Evolutionary conservation across 2,888 invertebrate genomes (phyloP).

Genomic region (Patella caerulea): DNA sequence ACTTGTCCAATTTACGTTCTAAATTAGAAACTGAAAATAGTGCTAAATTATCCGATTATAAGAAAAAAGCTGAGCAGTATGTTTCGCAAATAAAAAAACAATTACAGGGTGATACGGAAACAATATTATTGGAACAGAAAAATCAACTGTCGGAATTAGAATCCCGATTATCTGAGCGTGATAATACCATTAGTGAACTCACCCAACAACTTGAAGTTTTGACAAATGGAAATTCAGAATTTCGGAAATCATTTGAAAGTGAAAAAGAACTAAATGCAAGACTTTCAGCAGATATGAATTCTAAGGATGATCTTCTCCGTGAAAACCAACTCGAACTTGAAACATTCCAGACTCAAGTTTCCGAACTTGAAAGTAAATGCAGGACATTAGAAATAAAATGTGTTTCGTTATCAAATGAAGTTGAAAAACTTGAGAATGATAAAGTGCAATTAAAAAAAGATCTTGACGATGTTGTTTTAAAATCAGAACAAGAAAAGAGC

Average conservation of each 20-base stretch:
- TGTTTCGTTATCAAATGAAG: constrained; percentile 16
- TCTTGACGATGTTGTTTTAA: constrained; percentile 20
- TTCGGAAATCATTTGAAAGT: constrained; percentile 36
- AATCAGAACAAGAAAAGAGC: constrained; percentile 8
- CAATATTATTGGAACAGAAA: constrained; percentile 42
- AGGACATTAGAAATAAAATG: not conserved
- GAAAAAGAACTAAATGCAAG: constrained; percentile 38
- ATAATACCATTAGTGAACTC: constrained; percentile 23
- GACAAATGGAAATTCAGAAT: constrained; percentile 27
- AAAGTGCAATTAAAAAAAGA: constrained; percentile 42
- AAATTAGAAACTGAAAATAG: constrained; percentile 55
- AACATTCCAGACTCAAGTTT: constrained; percentile 22
- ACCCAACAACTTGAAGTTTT: constrained; percentile 28
- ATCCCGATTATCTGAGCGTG: constrained; percentile 16
- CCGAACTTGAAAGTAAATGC: not conserved
- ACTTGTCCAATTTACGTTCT: constrained; percentile 40
- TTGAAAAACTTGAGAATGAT: constrained; percentile 36
- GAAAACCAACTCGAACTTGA: constrained; percentile 43
- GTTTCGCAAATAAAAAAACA: constrained; percentile 64
- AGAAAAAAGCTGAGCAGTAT: constrained; percentile 65
- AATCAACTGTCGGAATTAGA: constrained; percentile 35
- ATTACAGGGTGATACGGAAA: constrained; percentile 55
- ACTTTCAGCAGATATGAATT: constrained; percentile 35
- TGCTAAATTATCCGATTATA: constrained; percentile 62
- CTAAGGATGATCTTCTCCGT: constrained; percentile 44